A percentile compares a stretch with the other conserved stretches of the same genome.
phyloP scores from a whole-genome alignment of 2,888 invertebrate species.

The Gari tellinella region DNA sequence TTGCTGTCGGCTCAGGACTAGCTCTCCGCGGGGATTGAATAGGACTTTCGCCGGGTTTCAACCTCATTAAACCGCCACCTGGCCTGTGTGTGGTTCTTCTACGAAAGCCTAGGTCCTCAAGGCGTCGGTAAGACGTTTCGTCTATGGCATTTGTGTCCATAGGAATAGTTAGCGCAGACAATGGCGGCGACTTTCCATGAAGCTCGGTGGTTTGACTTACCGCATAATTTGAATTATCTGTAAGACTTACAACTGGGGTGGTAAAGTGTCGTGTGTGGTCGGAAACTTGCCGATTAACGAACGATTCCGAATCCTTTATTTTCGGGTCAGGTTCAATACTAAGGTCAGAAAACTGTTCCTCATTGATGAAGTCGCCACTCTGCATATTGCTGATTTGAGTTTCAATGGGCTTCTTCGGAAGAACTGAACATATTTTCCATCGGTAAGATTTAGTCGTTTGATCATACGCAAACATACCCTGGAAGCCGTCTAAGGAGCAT shows the following conservation, averaged over 20 bases:
- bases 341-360: too few relatives aligned
- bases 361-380: too few relatives aligned
- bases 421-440: constrained; percentile 42
- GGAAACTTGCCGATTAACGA: constrained; percentile 20
- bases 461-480: constrained; percentile 52
- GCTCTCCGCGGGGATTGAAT: constrained; percentile 25
- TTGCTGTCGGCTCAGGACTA: constrained; percentile 5
- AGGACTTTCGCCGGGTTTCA: constrained; percentile 9
- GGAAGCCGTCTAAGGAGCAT: constrained; percentile 25
- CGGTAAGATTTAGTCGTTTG: constrained; percentile 41
- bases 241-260: constrained; percentile 29
- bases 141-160: constrained; percentile 15
- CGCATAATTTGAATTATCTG: constrained; percentile 15
- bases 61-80: constrained; percentile 22
- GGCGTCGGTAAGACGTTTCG: constrained; percentile 29
- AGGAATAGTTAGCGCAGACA: constrained; percentile 3
- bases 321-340: not conserved
- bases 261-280: constrained; percentile 43
- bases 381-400: too few relatives aligned
- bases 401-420: constrained; percentile 5
- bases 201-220: constrained; percentile 15
- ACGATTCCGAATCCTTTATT: constrained; percentile 1
- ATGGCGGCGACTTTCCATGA: not conserved
- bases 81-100: constrained; percentile 34
- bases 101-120: constrained; percentile 51